Evolutionary conservation across 1,140 invertebrate genomes (phyloP).

Genomic region (Pachypeltis micranthus): DNA sequence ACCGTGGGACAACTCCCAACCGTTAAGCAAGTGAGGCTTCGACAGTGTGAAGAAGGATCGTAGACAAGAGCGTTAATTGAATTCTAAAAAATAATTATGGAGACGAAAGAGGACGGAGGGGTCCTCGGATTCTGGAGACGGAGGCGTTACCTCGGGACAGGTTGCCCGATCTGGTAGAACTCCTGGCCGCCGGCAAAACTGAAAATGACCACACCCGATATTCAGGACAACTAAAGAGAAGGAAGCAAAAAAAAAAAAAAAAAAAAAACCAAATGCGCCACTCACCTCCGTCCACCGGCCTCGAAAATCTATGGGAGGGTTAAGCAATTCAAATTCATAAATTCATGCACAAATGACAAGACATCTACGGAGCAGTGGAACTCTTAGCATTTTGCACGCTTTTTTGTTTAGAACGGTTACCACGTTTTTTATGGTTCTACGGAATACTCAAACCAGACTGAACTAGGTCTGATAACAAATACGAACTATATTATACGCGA

Average conservation of each 20-base stretch:
- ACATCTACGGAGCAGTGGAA: too few species aligned
- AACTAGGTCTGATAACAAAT: too few species aligned
- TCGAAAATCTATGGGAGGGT: too few species aligned
- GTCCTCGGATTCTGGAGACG: neutral
- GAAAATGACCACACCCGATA: conserved; percentile 6
- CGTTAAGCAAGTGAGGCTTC: neutral
- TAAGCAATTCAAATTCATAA: too few species aligned
- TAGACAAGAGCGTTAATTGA: neutral
- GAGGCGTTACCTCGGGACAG: conserved; percentile 14
- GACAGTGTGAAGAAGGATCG: neutral
- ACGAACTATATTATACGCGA: too few species aligned
- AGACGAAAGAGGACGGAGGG: neutral
- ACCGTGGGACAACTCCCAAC: too few species aligned
- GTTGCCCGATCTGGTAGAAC: conserved; percentile 13
- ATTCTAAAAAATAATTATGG: neutral
- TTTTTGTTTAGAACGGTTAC: too few species aligned
- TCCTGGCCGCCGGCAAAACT: conserved; percentile 7
- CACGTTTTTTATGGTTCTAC: too few species aligned
- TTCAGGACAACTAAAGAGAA: neutral
- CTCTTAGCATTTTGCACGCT: too few species aligned
- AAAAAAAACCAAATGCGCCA: neutral
- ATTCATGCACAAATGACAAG: too few species aligned
- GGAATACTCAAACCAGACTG: too few species aligned
- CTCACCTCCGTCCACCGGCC: conserved; percentile 5
- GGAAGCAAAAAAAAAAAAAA: too few species aligned